Conservation (phyloP, 1,140 invertebrate genomes). For the Halictus rubicundus region DNA sequence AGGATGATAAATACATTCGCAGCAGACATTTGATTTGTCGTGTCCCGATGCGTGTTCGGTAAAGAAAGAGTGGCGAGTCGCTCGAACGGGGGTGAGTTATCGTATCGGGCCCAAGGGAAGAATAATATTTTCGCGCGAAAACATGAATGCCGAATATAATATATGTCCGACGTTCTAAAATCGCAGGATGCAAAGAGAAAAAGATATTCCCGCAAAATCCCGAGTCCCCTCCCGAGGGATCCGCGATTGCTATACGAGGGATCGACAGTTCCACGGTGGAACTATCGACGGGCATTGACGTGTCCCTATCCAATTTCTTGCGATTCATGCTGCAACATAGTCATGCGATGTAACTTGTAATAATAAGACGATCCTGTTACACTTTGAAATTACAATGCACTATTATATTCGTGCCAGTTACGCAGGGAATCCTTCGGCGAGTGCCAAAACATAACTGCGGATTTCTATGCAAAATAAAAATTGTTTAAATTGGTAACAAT, state of each 20-base stretch:
- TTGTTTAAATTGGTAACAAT: too few species aligned
- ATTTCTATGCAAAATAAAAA: too few species aligned
- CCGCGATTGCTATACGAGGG: constrained; percentile 46
- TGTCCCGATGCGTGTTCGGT: not conserved
- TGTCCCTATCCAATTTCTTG: not conserved
- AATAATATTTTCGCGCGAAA: constrained; percentile 62
- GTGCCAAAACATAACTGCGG: too few species aligned
- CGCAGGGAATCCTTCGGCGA: too few species aligned
- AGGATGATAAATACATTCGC: constrained; percentile 9
- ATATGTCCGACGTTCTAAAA: constrained; percentile 57
- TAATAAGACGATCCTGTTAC: not conserved
- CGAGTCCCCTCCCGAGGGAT: constrained; percentile 37
- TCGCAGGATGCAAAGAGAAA: constrained; percentile 41
- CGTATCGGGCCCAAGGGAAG: constrained; percentile 62
- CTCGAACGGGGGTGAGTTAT: constrained; percentile 55
- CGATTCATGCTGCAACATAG: constrained; percentile 24
- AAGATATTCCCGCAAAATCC: constrained; percentile 51
- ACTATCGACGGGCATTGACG: constrained; percentile 6
- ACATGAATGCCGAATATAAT: constrained; percentile 64
- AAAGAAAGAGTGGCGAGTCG: constrained; percentile 11
- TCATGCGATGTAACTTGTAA: not conserved
- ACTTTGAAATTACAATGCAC: not conserved
- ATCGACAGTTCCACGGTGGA: constrained; percentile 37
- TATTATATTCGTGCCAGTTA: too few species aligned
- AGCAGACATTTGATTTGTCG: constrained; percentile 13